These are phyloP conservation scores for Rhombomys opimus DNA, from an alignment of 2,113 vertebrate genomes.

Conservation along the genomic window DNA sequence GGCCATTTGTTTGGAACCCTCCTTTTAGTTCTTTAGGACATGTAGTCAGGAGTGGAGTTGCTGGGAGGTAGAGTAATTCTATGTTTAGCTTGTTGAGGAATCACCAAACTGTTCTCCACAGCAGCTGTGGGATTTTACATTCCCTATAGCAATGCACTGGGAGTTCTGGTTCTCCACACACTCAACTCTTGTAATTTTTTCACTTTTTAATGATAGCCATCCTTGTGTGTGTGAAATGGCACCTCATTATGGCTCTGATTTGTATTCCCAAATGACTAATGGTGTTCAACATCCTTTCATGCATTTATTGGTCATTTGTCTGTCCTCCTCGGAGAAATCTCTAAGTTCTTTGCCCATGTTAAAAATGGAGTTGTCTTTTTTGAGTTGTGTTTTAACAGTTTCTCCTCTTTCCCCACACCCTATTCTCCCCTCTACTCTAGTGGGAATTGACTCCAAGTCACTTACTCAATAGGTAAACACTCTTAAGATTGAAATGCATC, in stretches of 20 bases:
- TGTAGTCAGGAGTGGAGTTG: constrained; percentile 13
- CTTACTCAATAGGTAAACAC: background rate
- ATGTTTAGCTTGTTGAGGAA: constrained; percentile 34
- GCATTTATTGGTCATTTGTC: background rate
- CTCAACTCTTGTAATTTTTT: constrained; percentile 43
- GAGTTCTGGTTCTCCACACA: background rate
- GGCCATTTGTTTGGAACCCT: background rate
- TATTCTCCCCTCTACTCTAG: background rate
- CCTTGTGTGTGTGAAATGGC: constrained; percentile 32
- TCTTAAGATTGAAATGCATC: background rate
- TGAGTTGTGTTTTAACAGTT: background rate
- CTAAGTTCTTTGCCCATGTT: constrained; percentile 43
- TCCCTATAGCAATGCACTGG: background rate
- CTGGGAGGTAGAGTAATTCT: constrained; percentile 9
- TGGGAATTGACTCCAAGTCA: background rate
- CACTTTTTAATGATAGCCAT: constrained; percentile 41
- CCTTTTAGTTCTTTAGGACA: constrained; percentile 15
- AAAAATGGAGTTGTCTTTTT: constrained; percentile 2
- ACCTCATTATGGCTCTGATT: constrained; percentile 52
- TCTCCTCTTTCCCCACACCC: background rate
- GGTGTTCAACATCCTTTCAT: constrained; percentile 25
- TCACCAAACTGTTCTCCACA: background rate
- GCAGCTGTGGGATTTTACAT: background rate
- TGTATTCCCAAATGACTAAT: constrained; percentile 43
- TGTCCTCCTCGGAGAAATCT: constrained; percentile 52